Conservation (phyloP, 2,113 vertebrate species). For the Gobiocypris rarus region DNA sequence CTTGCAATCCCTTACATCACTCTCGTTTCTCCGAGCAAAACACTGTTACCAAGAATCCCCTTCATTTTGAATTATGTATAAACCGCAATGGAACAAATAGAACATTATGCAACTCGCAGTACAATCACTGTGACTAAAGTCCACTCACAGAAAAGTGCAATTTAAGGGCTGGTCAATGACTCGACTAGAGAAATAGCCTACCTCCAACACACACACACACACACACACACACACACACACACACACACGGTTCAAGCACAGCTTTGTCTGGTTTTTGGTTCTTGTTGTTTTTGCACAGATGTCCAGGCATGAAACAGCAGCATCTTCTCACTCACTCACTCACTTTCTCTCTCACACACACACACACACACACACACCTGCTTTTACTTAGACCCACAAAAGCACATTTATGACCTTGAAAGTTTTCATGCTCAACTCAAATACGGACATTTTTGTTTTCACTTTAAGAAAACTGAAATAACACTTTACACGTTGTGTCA, state of each 20-base stretch:
- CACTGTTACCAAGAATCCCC: background rate
- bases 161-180: constrained; percentile 2
- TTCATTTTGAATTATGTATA: constrained; percentile 13
- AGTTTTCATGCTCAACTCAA: background rate
- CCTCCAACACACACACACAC: background rate
- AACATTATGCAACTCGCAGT: constrained; percentile 2
- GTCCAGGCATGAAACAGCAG: background rate
- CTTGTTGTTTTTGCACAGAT: background rate
- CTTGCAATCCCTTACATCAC: background rate
- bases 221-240: too few species aligned
- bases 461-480: background rate
- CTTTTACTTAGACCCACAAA: background rate
- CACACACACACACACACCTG: background rate
- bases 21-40: background rate
- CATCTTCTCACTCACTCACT: background rate
- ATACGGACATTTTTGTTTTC: background rate
- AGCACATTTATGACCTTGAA: background rate
- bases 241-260: too few species aligned
- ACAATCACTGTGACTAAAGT: constrained; percentile 25
- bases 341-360: too few species aligned
- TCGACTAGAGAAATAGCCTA: background rate
- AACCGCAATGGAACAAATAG: background rate
- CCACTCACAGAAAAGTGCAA: background rate
- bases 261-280: background rate
- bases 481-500: too few species aligned